Conservation (phyloP, 1,140 invertebrate species). For the Caenorhabditis brenneri region DNA sequence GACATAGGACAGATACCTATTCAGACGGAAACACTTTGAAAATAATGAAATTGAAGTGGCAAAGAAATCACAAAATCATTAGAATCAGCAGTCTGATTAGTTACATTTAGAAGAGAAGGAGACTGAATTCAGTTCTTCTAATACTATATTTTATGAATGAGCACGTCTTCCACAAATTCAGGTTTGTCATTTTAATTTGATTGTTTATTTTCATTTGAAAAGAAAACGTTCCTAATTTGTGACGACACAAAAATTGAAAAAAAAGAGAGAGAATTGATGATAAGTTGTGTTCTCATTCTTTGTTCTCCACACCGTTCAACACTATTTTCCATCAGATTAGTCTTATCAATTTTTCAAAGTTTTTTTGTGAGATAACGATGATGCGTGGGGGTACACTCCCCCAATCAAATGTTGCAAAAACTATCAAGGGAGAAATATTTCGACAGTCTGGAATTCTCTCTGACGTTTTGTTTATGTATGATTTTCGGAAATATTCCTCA, state of each 20-base stretch:
- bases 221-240: no score
- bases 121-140: no score
- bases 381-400: background rate
- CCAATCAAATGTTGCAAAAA: background rate
- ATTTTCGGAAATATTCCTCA: no score
- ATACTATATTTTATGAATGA: background rate
- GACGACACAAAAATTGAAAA: background rate
- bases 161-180: background rate
- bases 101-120: background rate
- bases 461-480: no score
- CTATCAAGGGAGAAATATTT: no score
- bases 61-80: background rate
- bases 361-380: background rate
- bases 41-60: background rate
- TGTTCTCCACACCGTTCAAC: background rate
- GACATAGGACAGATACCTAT: constrained; percentile 17
- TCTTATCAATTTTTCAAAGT: background rate
- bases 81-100: background rate
- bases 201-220: no score
- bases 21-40: background rate
- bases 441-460: no score
- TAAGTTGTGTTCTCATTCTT: constrained; percentile 1
- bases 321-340: background rate
- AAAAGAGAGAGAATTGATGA: background rate
- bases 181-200: background rate